A percentile compares a stretch with the other conserved stretches of the same genome.
Conservation (phyloP, 2,797 vertebrate species). For the Ctenopoma multispine region DNA sequence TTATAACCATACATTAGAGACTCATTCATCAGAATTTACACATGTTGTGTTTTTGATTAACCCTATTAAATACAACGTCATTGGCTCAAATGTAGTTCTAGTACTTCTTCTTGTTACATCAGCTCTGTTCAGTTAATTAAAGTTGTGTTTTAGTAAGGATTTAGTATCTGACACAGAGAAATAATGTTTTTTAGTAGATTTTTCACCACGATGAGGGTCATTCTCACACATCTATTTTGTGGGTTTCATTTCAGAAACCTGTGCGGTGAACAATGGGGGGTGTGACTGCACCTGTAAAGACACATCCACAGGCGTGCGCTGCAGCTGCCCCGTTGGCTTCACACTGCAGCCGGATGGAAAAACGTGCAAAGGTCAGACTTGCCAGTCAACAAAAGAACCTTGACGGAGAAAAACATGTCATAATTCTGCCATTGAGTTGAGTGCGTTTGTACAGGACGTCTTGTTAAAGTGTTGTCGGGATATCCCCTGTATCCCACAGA, state of each 20-base stretch:
- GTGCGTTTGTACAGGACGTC: background rate
- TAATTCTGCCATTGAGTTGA: background rate
- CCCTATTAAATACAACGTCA: background rate
- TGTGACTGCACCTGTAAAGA: constrained; percentile 98
- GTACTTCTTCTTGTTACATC: background rate
- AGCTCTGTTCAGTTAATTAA: background rate
- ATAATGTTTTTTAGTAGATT: background rate
- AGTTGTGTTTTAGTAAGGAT: constrained; percentile 20
- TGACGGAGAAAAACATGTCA: background rate
- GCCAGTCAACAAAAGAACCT: background rate
- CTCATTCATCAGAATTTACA: background rate
- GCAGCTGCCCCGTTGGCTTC: constrained; percentile 96
- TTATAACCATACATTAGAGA: background rate
- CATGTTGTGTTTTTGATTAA: background rate
- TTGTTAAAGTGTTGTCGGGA: background rate
- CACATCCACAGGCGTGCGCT: constrained; percentile 98
- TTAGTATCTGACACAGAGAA: constrained; percentile 2
- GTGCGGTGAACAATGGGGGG: constrained; percentile 96
- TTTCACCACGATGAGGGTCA: constrained; percentile 6
- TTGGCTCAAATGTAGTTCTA: background rate
- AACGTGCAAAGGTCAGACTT: constrained; percentile 94
- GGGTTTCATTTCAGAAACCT: constrained; percentile 89
- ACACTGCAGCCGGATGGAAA: constrained; percentile 95
- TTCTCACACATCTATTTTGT: constrained; percentile 4
- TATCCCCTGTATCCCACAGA: constrained; percentile 80